Percentiles rank a stretch among this genome's conserved stretches.
Evolutionary conservation across 2,888 invertebrate genomes (phyloP).

Genomic region (Allygus modestus): DNA sequence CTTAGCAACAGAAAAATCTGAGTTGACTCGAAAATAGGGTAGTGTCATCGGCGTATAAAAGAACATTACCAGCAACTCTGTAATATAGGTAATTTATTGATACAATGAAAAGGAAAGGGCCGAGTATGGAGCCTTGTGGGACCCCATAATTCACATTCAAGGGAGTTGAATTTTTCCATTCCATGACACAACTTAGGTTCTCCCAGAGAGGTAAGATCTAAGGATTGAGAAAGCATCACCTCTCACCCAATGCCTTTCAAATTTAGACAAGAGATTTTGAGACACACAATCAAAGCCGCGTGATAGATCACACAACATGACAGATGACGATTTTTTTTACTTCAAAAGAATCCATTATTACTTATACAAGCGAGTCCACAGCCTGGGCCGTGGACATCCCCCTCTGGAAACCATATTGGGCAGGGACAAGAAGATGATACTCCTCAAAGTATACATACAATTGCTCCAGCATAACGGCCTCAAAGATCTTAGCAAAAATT

Average conservation of each 20-base stretch:
- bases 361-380: no score
- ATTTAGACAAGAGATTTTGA: neutral
- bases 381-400: neutral
- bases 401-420: neutral
- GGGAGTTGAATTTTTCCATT: neutral
- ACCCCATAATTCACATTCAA: neutral
- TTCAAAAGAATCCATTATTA: neutral
- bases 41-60: neutral
- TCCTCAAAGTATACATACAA: neutral
- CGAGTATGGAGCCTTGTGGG: constrained; percentile 8
- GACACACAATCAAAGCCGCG: neutral
- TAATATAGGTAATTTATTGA: neutral
- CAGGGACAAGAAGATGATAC: neutral
- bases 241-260: neutral
- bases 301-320: neutral
- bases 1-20: neutral
- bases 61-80: neutral
- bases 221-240: neutral
- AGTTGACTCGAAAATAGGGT: neutral
- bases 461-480: neutral
- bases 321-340: no score
- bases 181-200: neutral
- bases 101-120: neutral
- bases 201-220: neutral
- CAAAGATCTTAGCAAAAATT: neutral